Conservation (phyloP, 1,140 invertebrate genomes). For the Centruroides vittatus region DNA sequence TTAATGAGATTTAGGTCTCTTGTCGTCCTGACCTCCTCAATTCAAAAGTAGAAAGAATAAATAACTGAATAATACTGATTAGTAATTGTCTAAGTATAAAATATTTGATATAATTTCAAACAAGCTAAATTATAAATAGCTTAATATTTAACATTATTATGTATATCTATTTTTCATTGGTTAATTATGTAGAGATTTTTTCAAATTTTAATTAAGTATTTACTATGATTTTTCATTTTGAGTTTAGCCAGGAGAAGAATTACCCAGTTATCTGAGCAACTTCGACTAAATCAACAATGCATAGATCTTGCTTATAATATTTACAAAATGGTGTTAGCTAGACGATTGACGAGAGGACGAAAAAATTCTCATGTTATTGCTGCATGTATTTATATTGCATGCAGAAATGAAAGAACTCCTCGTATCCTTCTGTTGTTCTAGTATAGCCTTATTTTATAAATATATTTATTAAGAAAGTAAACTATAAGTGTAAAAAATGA, state of each 20-base stretch:
- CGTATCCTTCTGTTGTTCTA: constrained; percentile 52
- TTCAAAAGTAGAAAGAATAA: too few relatives aligned
- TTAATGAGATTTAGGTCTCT: too few relatives aligned
- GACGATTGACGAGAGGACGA: constrained; percentile 77
- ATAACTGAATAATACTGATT: too few relatives aligned
- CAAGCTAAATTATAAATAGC: too few relatives aligned
- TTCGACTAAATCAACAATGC: constrained; percentile 68
- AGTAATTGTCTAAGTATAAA: too few relatives aligned
- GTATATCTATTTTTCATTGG: too few relatives aligned
- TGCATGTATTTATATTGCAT: constrained; percentile 95
- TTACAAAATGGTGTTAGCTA: constrained; percentile 86
- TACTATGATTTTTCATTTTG: background rate
- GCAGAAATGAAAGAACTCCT: constrained; percentile 79
- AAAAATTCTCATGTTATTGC: constrained; percentile 84
- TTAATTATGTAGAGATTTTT: too few relatives aligned
- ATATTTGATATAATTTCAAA: too few relatives aligned
- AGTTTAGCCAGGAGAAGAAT: constrained; percentile 23
- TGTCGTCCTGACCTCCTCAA: too few relatives aligned
- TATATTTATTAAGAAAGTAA: too few relatives aligned
- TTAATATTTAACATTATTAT: too few relatives aligned
- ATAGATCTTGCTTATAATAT: constrained; percentile 89
- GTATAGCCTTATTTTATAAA: background rate
- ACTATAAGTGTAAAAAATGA: too few relatives aligned
- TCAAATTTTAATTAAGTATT: background rate
- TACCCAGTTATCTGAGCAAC: constrained; percentile 26